Evolutionary conservation across 2,797 vertebrate genomes (phyloP).

Genomic region (Apogon hyalosoma): DNA sequence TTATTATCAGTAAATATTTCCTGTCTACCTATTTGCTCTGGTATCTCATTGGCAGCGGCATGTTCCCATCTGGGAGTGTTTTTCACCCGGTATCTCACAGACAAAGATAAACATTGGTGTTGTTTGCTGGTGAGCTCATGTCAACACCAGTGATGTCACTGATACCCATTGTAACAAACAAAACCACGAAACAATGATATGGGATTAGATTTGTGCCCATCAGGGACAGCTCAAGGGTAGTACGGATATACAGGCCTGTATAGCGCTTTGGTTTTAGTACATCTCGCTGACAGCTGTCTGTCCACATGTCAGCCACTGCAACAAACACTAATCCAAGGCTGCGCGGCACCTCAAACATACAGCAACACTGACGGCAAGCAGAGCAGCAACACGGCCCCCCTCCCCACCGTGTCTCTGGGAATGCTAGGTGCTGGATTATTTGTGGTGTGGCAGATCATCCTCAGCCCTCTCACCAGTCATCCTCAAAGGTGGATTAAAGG

Average conservation of each 20-base stretch:
- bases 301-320: conserved; percentile 71
- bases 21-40: conserved; percentile 71
- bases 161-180: conserved; percentile 76
- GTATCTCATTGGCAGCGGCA: conserved; percentile 62
- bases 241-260: conserved; percentile 39
- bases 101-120: conserved; percentile 76
- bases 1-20: conserved; percentile 81
- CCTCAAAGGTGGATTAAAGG: conserved; percentile 77
- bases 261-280: conserved; percentile 40
- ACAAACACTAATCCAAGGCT: conserved; percentile 75
- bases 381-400: conserved; percentile 47
- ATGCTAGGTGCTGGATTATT: conserved; percentile 77
- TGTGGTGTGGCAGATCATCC: conserved; percentile 72
- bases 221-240: conserved; percentile 65
- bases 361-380: conserved; percentile 56
- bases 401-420: conserved; percentile 14
- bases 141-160: conserved; percentile 79
- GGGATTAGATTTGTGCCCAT: conserved; percentile 63
- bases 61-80: conserved; percentile 76
- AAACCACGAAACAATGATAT: conserved; percentile 70
- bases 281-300: conserved; percentile 67
- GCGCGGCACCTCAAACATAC: conserved; percentile 60
- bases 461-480: conserved; percentile 53
- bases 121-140: conserved; percentile 72
- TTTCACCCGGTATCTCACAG: conserved; percentile 67